Base-by-base conservation (phyloP, 2,888 invertebrate genomes). In the Hypselothyrea guttata region DNA sequence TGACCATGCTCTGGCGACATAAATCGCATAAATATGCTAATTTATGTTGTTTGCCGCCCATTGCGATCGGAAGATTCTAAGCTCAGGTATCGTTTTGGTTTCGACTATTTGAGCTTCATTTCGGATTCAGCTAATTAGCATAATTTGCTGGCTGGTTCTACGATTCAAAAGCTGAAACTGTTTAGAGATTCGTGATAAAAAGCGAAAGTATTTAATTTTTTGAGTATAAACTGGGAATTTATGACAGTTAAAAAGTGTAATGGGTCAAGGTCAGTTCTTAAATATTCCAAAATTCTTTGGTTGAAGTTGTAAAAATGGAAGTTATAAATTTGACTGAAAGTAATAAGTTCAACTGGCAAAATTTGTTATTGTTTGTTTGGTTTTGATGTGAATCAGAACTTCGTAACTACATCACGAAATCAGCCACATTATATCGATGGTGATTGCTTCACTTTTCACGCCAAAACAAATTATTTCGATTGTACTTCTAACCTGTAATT, bases 11-110 rank as follows among this genome's bases (percentile, higher is more conserved):
- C 22, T 52, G 42, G 42, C 68, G 55, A 68, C 72, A 71, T 71
- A 71, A 68, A 64, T 71, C 73, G 71, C 71, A 71, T 71, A 73
- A 71, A 71, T 71, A 69, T 71, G 73, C 48, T 71, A 73, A 73
- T 71, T 71, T 54, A 61, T 69, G 69, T 61, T 63, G 42, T 63
- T 57, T 65, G 66, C 66, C 66, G 61, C 56, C 71, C 56, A 71
- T 56, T 15, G 40, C 16, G 37, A 53, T 33, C 35, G 15, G 27
- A 41, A 27, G 35, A 52, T 71, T 71, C 60, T 54, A 38, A 58
- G 42, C 52, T 64, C 46, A 66, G 49, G 49, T 69, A 49, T 56
- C 41, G 61, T 65, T 71, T 61, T 31, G 9, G 7, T 16, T 22
- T n/a, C n/a, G n/a, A n/a, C n/a, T n/a, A n/a, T n/a, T n/a, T n/a